These are phyloP conservation scores for Leptestheria dahalacensis DNA, from an alignment of 1,140 invertebrate genomes.

Conservation along the genomic window DNA sequence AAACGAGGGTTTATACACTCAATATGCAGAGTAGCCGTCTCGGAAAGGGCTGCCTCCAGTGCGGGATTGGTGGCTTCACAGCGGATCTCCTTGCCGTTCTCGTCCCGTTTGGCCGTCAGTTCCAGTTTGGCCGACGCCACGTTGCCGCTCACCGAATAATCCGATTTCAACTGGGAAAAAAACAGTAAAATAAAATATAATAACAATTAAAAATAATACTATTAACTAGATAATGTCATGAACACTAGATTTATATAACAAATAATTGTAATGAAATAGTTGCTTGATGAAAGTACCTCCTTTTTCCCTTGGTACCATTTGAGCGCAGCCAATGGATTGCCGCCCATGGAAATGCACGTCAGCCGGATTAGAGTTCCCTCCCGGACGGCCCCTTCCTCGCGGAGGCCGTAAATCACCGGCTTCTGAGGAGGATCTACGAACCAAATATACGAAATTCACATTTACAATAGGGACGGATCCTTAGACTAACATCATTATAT, in stretches of 20 bases:
- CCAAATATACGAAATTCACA: no score
- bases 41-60: constrained; percentile 65
- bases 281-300: constrained; percentile 52
- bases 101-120: constrained; percentile 67
- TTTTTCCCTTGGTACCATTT: constrained; percentile 81
- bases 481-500: no score
- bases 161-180: constrained; percentile 9
- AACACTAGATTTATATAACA: no score
- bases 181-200: background rate
- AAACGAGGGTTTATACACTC: constrained; percentile 45
- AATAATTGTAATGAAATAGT: no score
- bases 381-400: constrained; percentile 49
- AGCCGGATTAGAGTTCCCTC: constrained; percentile 73
- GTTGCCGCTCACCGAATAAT: constrained; percentile 50
- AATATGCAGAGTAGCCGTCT: constrained; percentile 66
- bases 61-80: constrained; percentile 88
- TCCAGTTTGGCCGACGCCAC: constrained; percentile 69
- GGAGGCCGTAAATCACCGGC: constrained; percentile 78
- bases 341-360: constrained; percentile 77
- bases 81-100: constrained; percentile 77
- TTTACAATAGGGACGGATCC: no score
- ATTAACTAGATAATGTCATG: no score
- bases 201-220: background rate
- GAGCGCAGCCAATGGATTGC: constrained; percentile 80
- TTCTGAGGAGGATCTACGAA: constrained; percentile 73